These are phyloP conservation scores for Gulo gulo DNA, from an alignment of 2,113 vertebrate species.

Conservation along the genomic window DNA sequence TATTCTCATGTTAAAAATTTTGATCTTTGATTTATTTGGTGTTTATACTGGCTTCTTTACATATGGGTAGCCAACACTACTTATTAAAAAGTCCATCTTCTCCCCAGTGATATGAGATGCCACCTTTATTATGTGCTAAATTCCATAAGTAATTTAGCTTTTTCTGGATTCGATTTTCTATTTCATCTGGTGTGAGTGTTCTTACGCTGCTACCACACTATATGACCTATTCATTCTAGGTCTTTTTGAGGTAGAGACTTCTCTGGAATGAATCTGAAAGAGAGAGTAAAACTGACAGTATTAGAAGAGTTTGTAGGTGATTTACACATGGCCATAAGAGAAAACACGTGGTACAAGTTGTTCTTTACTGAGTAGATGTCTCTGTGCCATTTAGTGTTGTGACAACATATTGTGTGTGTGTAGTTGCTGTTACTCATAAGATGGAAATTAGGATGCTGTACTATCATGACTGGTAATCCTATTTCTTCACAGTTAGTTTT, in stretches of 20 bases:
- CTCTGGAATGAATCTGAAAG: constrained; percentile 27
- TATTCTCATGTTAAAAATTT: background rate
- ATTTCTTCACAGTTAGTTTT: constrained; percentile 31
- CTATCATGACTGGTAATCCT: background rate
- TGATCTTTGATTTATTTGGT: background rate
- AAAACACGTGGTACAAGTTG: background rate
- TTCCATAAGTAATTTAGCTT: background rate
- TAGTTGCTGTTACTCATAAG: background rate
- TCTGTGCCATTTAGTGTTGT: background rate
- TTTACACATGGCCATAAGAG: constrained; percentile 13
- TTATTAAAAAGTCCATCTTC: background rate
- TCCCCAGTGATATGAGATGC: background rate
- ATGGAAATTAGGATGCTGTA: background rate
- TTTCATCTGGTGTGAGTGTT: background rate
- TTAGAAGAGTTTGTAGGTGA: constrained; percentile 14
- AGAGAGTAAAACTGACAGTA: background rate
- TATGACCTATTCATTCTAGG: background rate
- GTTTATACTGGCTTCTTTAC: constrained; percentile 29
- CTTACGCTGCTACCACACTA: background rate
- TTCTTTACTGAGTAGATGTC: background rate
- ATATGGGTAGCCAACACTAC: background rate
- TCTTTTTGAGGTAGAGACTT: constrained; percentile 30
- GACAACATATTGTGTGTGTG: background rate
- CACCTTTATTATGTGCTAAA: constrained; percentile 20
- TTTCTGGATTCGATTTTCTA: constrained; percentile 24